Conservation (phyloP, 1,140 invertebrate genomes). For the Apocrypta bakeri region DNA sequence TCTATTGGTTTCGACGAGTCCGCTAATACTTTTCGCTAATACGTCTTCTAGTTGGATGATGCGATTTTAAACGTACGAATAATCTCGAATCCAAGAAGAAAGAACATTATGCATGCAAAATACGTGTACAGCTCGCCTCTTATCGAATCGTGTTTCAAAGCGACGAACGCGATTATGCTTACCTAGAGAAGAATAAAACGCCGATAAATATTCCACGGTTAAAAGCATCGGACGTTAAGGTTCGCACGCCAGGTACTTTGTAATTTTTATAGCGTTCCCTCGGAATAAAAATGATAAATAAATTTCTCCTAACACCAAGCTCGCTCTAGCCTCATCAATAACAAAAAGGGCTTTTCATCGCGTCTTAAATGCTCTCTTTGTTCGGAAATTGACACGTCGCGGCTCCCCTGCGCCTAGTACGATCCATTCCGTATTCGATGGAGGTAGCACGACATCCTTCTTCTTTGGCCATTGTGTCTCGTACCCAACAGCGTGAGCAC, state of each 20-base stretch:
- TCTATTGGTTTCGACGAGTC: too few relatives aligned
- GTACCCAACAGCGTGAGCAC: not conserved
- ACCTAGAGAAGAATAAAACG: not conserved
- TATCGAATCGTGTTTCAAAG: not conserved
- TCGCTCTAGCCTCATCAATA: not conserved
- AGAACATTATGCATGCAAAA: not conserved
- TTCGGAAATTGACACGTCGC: constrained; percentile 41
- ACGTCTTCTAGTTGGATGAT: too few relatives aligned
- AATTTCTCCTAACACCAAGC: not conserved
- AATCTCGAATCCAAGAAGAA: not conserved
- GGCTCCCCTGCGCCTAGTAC: not conserved
- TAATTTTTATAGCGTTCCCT: constrained; percentile 7
- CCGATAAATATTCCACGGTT: not conserved
- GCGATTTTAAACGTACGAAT: too few relatives aligned
- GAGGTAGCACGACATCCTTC: constrained; percentile 10
- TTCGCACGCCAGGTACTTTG: not conserved
- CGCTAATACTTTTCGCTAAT: too few relatives aligned
- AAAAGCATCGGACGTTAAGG: not conserved
- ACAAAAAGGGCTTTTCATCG: constrained; percentile 27
- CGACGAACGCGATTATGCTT: not conserved
- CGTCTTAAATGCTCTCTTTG: not conserved
- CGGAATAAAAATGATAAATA: constrained; percentile 17
- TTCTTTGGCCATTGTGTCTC: not conserved
- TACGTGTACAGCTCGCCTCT: not conserved
- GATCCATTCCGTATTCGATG: constrained; percentile 15